These are phyloP conservation scores for Leptogaster cylindrica DNA, from an alignment of 2,888 invertebrate species.

Conservation along the genomic window DNA sequence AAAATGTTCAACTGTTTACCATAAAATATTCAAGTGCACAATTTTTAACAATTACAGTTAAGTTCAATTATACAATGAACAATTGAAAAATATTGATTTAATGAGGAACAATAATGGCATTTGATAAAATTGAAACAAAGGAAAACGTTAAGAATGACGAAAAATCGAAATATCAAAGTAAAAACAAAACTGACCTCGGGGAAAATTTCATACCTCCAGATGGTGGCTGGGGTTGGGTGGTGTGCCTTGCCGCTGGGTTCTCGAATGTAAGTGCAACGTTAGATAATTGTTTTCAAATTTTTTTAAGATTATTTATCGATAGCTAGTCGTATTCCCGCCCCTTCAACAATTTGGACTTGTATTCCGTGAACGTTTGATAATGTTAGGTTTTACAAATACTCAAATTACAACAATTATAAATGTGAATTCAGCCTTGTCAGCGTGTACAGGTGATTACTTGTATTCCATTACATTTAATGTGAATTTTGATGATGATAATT, in stretches of 20 bases:
- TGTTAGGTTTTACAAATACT: conserved; percentile 69
- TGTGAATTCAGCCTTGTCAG: conserved; percentile 72
- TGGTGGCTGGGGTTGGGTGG: conserved; percentile 78
- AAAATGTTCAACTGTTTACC: too few species aligned
- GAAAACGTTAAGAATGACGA: conserved; percentile 6
- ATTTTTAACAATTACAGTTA: too few species aligned
- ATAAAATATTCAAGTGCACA: too few species aligned
- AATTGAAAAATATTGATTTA: too few species aligned
- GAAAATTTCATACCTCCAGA: conserved; percentile 73
- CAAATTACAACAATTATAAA: conserved; percentile 76
- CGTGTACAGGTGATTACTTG: conserved; percentile 69
- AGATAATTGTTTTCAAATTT: not conserved
- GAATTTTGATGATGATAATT: conserved; percentile 11
- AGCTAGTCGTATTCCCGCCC: conserved; percentile 72
- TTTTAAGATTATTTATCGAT: conserved; percentile 52
- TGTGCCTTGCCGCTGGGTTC: conserved; percentile 73
- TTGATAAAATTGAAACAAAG: too few species aligned
- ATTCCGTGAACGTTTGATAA: conserved; percentile 69
- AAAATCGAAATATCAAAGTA: conserved; percentile 61
- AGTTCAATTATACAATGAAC: conserved; percentile 1
- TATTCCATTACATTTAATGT: not conserved
- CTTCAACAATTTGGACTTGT: conserved; percentile 76
- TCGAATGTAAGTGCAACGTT: conserved; percentile 69
- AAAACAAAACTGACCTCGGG: conserved; percentile 59
- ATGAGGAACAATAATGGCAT: conserved; percentile 29